Conservation (phyloP, 2,888 invertebrate species). For the Criorhina ranunculi region DNA sequence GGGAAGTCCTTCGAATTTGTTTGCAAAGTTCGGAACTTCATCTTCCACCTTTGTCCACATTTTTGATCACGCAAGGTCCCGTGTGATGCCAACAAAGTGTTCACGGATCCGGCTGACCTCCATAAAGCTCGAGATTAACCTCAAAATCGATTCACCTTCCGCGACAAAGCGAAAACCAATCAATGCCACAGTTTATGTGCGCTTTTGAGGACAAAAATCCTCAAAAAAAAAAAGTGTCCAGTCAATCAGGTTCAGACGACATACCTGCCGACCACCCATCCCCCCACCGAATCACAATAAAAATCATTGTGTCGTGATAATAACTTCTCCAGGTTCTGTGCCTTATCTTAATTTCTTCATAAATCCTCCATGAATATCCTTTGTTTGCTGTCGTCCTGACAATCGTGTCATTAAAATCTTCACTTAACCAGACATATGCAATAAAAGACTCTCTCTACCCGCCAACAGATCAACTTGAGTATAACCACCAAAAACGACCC, state of each 20-base stretch:
- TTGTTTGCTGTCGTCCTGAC: conserved; percentile 60
- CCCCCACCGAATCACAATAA: neutral
- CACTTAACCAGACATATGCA: conserved; percentile 41
- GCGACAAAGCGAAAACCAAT: conserved; percentile 9
- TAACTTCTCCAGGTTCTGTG: conserved; percentile 10
- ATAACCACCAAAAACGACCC: conserved; percentile 33
- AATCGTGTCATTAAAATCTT: conserved; percentile 50
- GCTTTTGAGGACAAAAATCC: conserved; percentile 28
- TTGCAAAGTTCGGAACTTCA: too few relatives aligned
- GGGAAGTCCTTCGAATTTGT: too few relatives aligned
- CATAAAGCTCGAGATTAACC: neutral
- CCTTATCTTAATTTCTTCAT: conserved; percentile 54
- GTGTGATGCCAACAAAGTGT: too few relatives aligned
- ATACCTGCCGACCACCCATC: conserved; percentile 24
- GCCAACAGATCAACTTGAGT: too few relatives aligned
- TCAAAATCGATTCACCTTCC: neutral
- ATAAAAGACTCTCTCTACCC: too few relatives aligned
- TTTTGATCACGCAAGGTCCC: neutral
- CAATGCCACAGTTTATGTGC: conserved; percentile 36
- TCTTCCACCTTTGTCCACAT: neutral
- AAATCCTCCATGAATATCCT: conserved; percentile 53
- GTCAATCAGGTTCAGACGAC: conserved; percentile 32
- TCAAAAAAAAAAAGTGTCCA: conserved; percentile 14
- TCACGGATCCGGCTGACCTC: neutral
- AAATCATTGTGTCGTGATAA: conserved; percentile 4